phyloP scores from a whole-genome alignment of 2,797 vertebrate species.

The Typhlichthys eigenmanni region DNA sequence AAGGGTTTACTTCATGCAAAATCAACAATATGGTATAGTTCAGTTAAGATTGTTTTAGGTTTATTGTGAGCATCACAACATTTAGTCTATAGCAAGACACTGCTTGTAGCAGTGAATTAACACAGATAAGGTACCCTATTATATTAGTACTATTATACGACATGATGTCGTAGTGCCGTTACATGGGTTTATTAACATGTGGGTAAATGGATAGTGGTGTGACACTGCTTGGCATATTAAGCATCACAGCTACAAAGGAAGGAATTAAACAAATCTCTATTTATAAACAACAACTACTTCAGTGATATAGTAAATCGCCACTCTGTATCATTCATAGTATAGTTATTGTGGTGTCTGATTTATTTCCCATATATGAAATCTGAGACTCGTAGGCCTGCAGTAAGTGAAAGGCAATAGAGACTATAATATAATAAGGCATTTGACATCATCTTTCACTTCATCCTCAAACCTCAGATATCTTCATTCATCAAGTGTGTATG shows the following conservation, averaged over 20 bases:
- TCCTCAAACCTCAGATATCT: neutral
- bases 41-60: constrained; percentile 20
- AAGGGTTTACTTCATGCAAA: constrained; percentile 32
- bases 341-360: constrained; percentile 6
- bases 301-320: neutral
- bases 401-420: constrained; percentile 12
- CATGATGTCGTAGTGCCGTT: too few species aligned
- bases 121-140: too few species aligned
- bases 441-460: neutral
- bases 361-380: constrained; percentile 3
- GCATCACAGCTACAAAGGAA: neutral
- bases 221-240: neutral
- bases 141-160: too few species aligned
- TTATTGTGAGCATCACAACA: constrained; percentile 1
- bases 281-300: neutral
- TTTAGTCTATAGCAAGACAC: constrained; percentile 10
- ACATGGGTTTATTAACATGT: neutral
- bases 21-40: neutral
- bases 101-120: neutral
- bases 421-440: constrained; percentile 8
- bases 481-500: constrained; percentile 10
- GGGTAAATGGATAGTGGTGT: neutral
- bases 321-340: neutral
- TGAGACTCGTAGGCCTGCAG: neutral
- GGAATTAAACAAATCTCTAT: neutral